Percentiles rank a stretch among this genome's conserved stretches.
phyloP scores from a whole-genome alignment of 2,113 vertebrate species.

The Spizaetus ornatus region DNA sequence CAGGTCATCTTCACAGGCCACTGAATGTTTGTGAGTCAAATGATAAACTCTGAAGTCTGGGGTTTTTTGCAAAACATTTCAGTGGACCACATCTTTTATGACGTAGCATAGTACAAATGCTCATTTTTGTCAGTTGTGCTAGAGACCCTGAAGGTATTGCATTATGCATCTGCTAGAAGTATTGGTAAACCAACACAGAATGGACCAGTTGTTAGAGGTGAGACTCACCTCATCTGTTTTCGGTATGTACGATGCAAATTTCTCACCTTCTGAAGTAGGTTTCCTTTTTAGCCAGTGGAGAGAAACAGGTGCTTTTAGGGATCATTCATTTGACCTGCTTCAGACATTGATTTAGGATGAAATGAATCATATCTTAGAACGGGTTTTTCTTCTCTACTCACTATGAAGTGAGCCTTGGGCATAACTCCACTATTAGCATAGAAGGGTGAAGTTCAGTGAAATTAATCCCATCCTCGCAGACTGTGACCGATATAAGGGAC shows the following conservation, averaged over 20 bases:
- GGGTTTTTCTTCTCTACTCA: neutral
- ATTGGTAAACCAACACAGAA: neutral
- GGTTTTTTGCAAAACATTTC: neutral
- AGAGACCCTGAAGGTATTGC: neutral
- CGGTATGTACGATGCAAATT: accelerated
- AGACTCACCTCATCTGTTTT: neutral
- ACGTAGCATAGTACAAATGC: neutral
- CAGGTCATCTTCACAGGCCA: neutral
- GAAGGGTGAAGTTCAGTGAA: neutral
- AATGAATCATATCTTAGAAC: neutral
- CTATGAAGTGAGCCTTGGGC: neutral
- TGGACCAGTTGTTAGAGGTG: neutral
- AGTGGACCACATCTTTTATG: neutral
- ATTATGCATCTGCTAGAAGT: neutral
- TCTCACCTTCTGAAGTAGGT: neutral
- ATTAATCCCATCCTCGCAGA: neutral
- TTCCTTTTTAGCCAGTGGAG: neutral
- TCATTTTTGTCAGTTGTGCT: neutral
- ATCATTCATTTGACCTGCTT: neutral
- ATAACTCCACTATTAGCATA: neutral
- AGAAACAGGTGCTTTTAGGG: neutral
- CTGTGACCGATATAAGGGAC: neutral
- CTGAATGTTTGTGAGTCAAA: conserved; percentile 12
- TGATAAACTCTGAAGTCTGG: neutral
- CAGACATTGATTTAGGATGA: neutral